phyloP scores from a whole-genome alignment of 2,888 invertebrate genomes.

The Drosophila ustulata region DNA sequence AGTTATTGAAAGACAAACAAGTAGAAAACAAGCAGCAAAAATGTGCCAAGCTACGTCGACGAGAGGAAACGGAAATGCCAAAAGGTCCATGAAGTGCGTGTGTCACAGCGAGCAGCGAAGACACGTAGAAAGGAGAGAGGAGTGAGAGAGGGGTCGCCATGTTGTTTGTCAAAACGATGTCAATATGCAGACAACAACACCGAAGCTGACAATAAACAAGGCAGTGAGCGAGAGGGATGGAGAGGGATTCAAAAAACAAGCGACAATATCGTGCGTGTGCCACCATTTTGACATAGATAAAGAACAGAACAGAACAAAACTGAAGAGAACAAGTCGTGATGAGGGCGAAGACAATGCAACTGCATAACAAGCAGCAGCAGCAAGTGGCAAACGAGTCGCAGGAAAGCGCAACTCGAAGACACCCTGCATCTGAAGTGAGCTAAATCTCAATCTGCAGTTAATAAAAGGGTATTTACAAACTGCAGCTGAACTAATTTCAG shows the following conservation, averaged over 20 bases:
- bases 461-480: constrained; percentile 20
- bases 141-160: constrained; percentile 8
- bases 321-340: constrained; percentile 26
- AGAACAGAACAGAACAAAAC: constrained; percentile 16
- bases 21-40: constrained; percentile 41
- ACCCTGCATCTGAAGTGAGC: not conserved
- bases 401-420: constrained; percentile 17
- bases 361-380: constrained; percentile 24
- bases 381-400: not conserved
- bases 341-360: constrained; percentile 59
- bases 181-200: constrained; percentile 68
- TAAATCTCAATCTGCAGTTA: not conserved
- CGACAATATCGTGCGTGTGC: constrained; percentile 56
- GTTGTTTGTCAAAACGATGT: constrained; percentile 76
- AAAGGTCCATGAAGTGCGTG: constrained; percentile 74
- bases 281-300: constrained; percentile 75
- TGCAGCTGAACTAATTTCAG: constrained; percentile 54
- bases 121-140: constrained; percentile 14
- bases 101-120: constrained; percentile 42
- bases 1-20: constrained; percentile 71
- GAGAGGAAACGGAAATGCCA: constrained; percentile 73
- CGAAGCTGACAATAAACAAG: constrained; percentile 46
- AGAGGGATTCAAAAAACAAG: constrained; percentile 24
- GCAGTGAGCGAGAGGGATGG: not conserved
- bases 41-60: constrained; percentile 43